A percentile compares a stretch with the other conserved stretches of the same genome.
Conservation (phyloP, 2,797 vertebrate genomes). For the Ispidina lecontei region DNA sequence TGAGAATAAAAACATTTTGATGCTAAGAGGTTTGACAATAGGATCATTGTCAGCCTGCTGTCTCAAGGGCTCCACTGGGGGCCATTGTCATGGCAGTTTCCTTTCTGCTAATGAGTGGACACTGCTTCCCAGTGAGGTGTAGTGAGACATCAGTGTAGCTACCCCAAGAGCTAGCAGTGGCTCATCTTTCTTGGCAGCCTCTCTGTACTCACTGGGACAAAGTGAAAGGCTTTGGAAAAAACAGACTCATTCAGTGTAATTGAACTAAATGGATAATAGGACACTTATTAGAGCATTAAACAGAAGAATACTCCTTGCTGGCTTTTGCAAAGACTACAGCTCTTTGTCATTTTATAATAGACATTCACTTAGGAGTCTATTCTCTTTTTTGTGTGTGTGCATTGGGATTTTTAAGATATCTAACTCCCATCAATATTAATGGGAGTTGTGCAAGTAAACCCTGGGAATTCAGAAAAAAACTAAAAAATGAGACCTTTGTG, state of each 20-base stretch:
- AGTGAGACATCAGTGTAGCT: conserved; percentile 16
- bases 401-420: conserved; percentile 28
- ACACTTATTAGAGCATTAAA: conserved; percentile 62
- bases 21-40: conserved; percentile 16
- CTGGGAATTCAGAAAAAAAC: conserved; percentile 20
- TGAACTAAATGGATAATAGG: conserved; percentile 69
- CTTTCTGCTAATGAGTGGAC: conserved; percentile 48
- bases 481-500: neutral
- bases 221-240: conserved; percentile 60
- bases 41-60: conserved; percentile 23
- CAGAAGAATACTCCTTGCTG: conserved; percentile 33
- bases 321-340: conserved; percentile 52
- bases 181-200: conserved; percentile 56
- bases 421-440: conserved; percentile 48
- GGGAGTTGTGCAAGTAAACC: conserved; percentile 22
- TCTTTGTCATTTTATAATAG: conserved; percentile 65
- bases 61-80: conserved; percentile 17
- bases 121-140: conserved; percentile 21
- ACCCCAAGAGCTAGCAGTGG: conserved; percentile 26
- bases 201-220: conserved; percentile 3
- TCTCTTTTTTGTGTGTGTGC: neutral
- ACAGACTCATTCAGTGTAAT: conserved; percentile 56
- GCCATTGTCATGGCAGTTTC: conserved; percentile 15
- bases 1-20: conserved; percentile 38
- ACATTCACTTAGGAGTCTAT: conserved; percentile 48